Evolutionary conservation across 1,140 invertebrate genomes (phyloP).

Genomic region (Apocrypta bakeri): DNA sequence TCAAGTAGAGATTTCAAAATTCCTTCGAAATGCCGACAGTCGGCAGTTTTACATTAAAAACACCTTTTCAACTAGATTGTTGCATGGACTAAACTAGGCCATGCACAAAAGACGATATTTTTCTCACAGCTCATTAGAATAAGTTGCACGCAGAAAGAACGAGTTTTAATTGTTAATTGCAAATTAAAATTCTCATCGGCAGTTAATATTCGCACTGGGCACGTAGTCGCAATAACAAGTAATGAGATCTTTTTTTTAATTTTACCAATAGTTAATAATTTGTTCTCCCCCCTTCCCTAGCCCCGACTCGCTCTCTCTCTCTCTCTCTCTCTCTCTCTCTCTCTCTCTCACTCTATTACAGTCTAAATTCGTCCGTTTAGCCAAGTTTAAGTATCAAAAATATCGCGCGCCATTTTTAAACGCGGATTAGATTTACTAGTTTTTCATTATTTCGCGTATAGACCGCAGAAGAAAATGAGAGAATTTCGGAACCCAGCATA

Average conservation of each 20-base stretch:
- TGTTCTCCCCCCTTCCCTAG: too few relatives aligned
- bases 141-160: neutral
- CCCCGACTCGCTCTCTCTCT: too few relatives aligned
- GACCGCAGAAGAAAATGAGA: slow-evolving; percentile 17
- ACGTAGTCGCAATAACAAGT: slow-evolving; percentile 11
- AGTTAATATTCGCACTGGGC: slow-evolving; percentile 7
- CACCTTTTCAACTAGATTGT: too few relatives aligned
- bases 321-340: slow-evolving; percentile 4
- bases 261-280: neutral
- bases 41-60: too few relatives aligned
- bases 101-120: slow-evolving; percentile 10
- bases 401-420: slow-evolving; percentile 20
- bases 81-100: too few relatives aligned
- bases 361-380: slow-evolving; percentile 36
- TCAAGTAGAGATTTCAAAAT: neutral
- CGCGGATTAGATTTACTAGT: neutral
- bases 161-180: neutral
- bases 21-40: too few relatives aligned
- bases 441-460: neutral
- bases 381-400: slow-evolving; percentile 47
- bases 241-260: slow-evolving; percentile 35
- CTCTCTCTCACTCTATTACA: slow-evolving; percentile 7
- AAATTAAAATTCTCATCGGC: neutral
- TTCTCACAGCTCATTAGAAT: neutral
- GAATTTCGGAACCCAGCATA: slow-evolving; percentile 42